Evolutionary conservation across 2,888 invertebrate species (phyloP).

Genomic region (Mellilla xanthometata): DNA sequence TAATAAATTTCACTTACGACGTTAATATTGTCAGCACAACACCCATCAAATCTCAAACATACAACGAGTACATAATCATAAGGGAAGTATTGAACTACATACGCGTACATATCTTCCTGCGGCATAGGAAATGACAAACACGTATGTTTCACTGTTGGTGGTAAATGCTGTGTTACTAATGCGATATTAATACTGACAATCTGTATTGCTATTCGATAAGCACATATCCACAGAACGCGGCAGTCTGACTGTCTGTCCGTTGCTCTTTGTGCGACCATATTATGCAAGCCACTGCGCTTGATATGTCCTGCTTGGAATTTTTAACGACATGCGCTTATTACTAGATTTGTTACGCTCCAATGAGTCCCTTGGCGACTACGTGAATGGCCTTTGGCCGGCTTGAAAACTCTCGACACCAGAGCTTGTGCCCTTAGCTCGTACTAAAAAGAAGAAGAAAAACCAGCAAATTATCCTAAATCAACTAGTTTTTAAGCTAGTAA

Average conservation of each 20-base stretch:
- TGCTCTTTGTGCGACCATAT: slow-evolving; percentile 9
- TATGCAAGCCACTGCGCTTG: slow-evolving; percentile 16
- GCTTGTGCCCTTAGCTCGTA: too few relatives aligned
- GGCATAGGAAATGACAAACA: background rate
- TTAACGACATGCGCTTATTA: slow-evolving; percentile 12
- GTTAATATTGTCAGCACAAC: too few relatives aligned
- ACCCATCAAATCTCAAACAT: too few relatives aligned
- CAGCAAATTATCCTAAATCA: too few relatives aligned
- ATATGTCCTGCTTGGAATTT: slow-evolving; percentile 21
- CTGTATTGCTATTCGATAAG: slow-evolving; percentile 33
- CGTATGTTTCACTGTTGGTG: slow-evolving; percentile 6
- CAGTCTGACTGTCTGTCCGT: slow-evolving; percentile 17
- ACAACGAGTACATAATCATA: too few relatives aligned
- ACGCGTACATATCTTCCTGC: too few relatives aligned
- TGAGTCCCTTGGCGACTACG: background rate
- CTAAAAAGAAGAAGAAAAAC: too few relatives aligned
- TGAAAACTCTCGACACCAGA: too few relatives aligned
- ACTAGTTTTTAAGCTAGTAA: too few relatives aligned
- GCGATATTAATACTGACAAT: slow-evolving; percentile 30
- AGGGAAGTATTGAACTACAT: too few relatives aligned
- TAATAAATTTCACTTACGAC: too few relatives aligned
- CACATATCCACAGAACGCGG: slow-evolving; percentile 30
- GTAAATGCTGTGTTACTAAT: slow-evolving; percentile 10
- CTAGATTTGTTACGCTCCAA: background rate
- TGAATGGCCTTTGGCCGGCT: too few relatives aligned